Evolutionary conservation across 2,797 vertebrate genomes (phyloP), one percentile per base, ranked within the genome.

Genomic region (Margarornis squamiger): DNA sequence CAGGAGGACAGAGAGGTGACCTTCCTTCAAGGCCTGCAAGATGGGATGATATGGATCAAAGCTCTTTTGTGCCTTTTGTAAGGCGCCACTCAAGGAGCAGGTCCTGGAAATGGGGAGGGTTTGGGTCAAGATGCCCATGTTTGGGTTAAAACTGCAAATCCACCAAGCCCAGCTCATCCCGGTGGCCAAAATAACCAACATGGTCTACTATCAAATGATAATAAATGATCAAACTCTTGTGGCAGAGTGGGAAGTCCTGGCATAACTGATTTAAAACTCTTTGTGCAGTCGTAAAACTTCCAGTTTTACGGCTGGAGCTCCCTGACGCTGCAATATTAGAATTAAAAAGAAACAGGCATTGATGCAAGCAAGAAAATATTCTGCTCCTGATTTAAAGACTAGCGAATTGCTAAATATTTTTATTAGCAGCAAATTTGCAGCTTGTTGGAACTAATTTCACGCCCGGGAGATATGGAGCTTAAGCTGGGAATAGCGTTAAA

Each of bases 361-460:
- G 97, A 97, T 96, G 98, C 98, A 97, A 93, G 97, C 90, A 96
- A 76, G 94, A 84, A 97, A 97, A 98, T 97, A 97, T 97, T 97
- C 97, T 80, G 94, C 96, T 97, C 86, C 95, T 93, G 97, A 98
- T 98, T 98, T 98, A 97, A 98, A 97, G 98, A 97, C 97, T 96
- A 97, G 97, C 80, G 96, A 98, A 97, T 98, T 97, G 97, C 97
- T 98, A 98, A 98, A 98, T 98, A 98, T 98, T 98, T 98, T 98
- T 98, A 98, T 98, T 98, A 98, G 98, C 93, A 93, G 97, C 96
- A 97, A 98, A 98, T 98, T 97, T 98, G 98, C 97, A 96, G 97
- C 98, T 98, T 97, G 98, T 97, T 98, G 97, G 97, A 98, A 98
- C 98, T 98, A 98, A 98, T 98, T 98, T 98, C 98, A 98, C 97